Percentiles rank a stretch among this genome's conserved stretches.
These are phyloP conservation scores for Cherax destructor DNA, from an alignment of 1,140 invertebrate species.

Conservation along the genomic window DNA sequence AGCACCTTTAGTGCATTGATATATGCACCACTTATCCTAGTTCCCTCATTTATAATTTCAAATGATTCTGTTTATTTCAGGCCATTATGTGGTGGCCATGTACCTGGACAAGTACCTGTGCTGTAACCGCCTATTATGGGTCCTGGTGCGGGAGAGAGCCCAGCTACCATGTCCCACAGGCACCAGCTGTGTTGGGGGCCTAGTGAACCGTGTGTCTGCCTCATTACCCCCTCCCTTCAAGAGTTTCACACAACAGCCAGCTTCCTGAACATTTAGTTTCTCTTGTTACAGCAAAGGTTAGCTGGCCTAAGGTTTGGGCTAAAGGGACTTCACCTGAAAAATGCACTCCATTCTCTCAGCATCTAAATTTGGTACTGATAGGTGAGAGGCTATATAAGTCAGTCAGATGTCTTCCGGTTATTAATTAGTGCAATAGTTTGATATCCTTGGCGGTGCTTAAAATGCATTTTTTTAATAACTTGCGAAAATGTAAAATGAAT, in stretches of 20 bases:
- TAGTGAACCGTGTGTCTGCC: conserved; percentile 49
- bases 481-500: conserved; percentile 30
- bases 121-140: conserved; percentile 59
- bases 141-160: conserved; percentile 52
- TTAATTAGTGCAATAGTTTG: conserved; percentile 65
- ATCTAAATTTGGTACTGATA: conserved; percentile 47
- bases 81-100: conserved; percentile 54
- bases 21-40: no score
- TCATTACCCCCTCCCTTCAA: conserved; percentile 62
- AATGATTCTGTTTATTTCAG: conserved; percentile 7
- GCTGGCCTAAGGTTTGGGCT: conserved; percentile 32
- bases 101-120: conserved; percentile 70
- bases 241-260: conserved; percentile 49
- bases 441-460: conserved; percentile 49
- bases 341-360: conserved; percentile 32
- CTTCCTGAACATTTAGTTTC: conserved; percentile 37
- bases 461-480: conserved; percentile 41
- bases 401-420: conserved; percentile 56
- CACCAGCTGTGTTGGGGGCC: conserved; percentile 64
- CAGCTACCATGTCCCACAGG: conserved; percentile 55
- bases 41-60: conserved; percentile 1
- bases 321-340: conserved; percentile 32
- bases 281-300: conserved; percentile 22
- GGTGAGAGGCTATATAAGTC: conserved; percentile 48
- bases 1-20: no score